Base-by-base conservation (phyloP, 2,888 invertebrate genomes). In the Ptycholaimellus sp. region DNA sequence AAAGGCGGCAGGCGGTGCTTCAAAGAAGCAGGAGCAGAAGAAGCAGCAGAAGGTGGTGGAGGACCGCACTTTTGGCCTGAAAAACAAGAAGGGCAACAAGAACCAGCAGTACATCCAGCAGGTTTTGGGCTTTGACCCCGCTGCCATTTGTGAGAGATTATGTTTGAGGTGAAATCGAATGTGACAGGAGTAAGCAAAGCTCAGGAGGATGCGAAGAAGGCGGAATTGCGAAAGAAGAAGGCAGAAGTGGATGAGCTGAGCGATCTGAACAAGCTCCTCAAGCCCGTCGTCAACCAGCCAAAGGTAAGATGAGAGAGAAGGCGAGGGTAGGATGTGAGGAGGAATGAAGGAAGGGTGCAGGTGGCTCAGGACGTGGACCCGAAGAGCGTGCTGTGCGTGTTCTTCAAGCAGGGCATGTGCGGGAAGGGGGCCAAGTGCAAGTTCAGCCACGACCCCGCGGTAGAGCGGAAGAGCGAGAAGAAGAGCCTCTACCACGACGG, bases 1-100 rank as follows among this genome's bases (percentile, higher is more conserved):
- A n/a, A n/a, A n/a, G n/a, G n/a, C n/a, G n/a, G n/a, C n/a, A n/a
- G n/a, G n/a, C n/a, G n/a, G n/a, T n/a, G n/a, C n/a, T n/a, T n/a
- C n/a, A n/a, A n/a, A n/a, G n/a, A n/a, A n/a, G n/a, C n/a, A n/a
- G n/a, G n/a, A n/a, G n/a, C n/a, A n/a, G n/a, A n/a, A n/a, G n/a
- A n/a, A n/a, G n/a, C n/a, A n/a, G n/a, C n/a, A n/a, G n/a, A n/a
- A 32, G 17, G 23, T 49, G 39, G 54, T 64, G 44, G 63, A 96
- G 85, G 96, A 96, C 58, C 96, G 93, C 65, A 96, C 96, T 2
- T 96, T 96, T 62, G 96, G 96, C 33, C 66, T 99, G 45, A 99
- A 99, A 62, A 99, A 99, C 61, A 99, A 96, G 61, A 96, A 96
- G 62, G 96, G 96, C 35, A 76, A 80, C 1, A 96, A 96, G 59